Base-by-base conservation (phyloP, 2,113 vertebrate genomes). In the Hypanus sabinus region DNA sequence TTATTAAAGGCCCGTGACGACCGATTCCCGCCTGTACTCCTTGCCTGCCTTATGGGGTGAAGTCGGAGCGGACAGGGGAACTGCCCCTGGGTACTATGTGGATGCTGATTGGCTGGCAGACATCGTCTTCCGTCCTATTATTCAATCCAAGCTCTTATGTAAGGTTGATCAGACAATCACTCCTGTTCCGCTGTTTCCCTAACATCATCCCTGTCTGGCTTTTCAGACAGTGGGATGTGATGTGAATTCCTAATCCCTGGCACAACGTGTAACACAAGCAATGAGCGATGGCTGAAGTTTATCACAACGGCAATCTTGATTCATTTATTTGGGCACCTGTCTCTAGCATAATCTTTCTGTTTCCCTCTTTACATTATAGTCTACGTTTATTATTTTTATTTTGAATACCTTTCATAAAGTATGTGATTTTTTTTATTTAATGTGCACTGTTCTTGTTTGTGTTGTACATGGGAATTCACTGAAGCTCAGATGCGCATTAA, bases 91-190 rank as follows among this genome's bases (percentile, higher is more conserved):
- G 14, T 20, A 20, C 33, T 65, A 14, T 83, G 18, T n/a, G 83
- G 14, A 16, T 3, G n/a, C 30, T 20, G 60, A 65, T 90, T 65
- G 85, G 85, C 18, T 33, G 5, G 60, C 60, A 5, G 60, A 9
- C 62, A 65, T 90, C 65, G 20, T 33, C n/a, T 68, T 90, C 65
- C 65, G 18, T 73, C 85, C 62, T 90, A 90, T 90, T 90, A 90
- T 90, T 90, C 85, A 90, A 90, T 65, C 57, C 85, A 33, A 68
- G 85, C 85, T 90, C 85, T 90, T n/a, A 90, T 90, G 85, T 90
- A 90, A 90, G 60, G 60, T 90, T 90, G 85, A 90, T 90, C 85
- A n/a, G 85, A 65, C 60, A 90, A 90, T 65, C 85, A 65, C 60
- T 68, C 60, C 60, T 90, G n/a, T 36, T 90, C 60, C n/a, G 60